phyloP scores from a whole-genome alignment of 2,113 vertebrate genomes.

The Redunca redunca region DNA sequence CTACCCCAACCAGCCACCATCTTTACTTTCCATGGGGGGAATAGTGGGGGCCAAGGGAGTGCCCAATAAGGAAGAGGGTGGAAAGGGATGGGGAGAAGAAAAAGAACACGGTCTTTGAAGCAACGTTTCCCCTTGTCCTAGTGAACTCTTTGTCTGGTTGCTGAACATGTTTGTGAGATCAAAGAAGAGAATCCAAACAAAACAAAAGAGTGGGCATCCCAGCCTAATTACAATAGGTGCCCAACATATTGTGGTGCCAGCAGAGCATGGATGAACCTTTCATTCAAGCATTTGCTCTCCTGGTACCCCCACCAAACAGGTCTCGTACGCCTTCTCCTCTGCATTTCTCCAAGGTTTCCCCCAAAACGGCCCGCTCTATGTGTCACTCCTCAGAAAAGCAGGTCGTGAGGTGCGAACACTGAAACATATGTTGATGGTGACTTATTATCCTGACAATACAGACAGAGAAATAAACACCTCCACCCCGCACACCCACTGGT shows the following conservation, averaged over 20 bases:
- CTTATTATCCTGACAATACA: not conserved
- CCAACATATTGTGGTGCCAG: not conserved
- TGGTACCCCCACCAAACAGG: not conserved
- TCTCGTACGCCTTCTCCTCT: slow-evolving; percentile 8
- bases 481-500: not conserved
- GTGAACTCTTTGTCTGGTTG: slow-evolving; percentile 41
- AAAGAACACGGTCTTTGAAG: not conserved
- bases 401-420: not conserved
- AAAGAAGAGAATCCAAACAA: slow-evolving; percentile 45
- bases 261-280: not conserved
- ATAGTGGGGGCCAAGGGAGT: no score
- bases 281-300: not conserved
- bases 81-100: not conserved
- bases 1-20: slow-evolving; percentile 4
- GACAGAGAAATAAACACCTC: not conserved
- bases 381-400: slow-evolving; percentile 2
- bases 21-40: slow-evolving; percentile 28
- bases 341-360: slow-evolving; percentile 28
- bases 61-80: not conserved
- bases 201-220: slow-evolving; percentile 55
- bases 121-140: not conserved
- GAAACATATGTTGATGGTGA: not conserved
- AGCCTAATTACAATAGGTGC: not conserved
- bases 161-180: slow-evolving; percentile 20
- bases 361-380: not conserved